Percentiles rank a stretch among this genome's conserved stretches.
Conservation (phyloP, 2,888 invertebrate species). For the Leuctra nigra region DNA sequence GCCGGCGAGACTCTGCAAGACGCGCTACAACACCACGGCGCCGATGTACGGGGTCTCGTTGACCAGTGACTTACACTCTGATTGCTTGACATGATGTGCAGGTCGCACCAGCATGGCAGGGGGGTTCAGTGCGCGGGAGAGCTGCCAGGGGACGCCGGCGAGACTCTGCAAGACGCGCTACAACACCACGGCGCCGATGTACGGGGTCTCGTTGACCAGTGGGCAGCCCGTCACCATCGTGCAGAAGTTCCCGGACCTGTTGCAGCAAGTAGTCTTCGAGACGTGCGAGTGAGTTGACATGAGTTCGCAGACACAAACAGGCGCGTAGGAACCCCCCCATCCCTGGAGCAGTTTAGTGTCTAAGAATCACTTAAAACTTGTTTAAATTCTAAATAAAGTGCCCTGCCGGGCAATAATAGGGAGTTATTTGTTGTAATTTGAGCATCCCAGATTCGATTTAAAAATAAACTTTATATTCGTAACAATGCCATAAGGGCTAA, state of each 20-base stretch:
- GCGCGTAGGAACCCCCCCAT: no score
- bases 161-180: slow-evolving; percentile 82
- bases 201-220: slow-evolving; percentile 87
- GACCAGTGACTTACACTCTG: no score
- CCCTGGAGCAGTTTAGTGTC: no score
- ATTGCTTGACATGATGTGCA: no score
- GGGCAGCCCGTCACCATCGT: slow-evolving; percentile 91
- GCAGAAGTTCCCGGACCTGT: slow-evolving; percentile 86
- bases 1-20: slow-evolving; percentile 74
- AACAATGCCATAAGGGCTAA: no score
- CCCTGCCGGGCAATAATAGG: no score
- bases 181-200: slow-evolving; percentile 92
- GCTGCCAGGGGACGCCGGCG: slow-evolving; percentile 58
- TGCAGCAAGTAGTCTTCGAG: slow-evolving; percentile 90
- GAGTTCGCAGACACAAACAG: no score
- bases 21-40: slow-evolving; percentile 87
- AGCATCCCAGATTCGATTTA: no score
- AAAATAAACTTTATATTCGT: no score
- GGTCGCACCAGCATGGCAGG: slow-evolving; percentile 33
- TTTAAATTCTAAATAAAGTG: no score
- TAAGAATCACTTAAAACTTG: no score
- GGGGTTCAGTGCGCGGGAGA: slow-evolving; percentile 32
- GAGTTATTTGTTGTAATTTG: no score
- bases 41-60: slow-evolving; percentile 93
- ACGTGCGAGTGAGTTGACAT: slow-evolving; percentile 78